Evolutionary conservation across 23 tunicate species (phyloP), one percentile per base, ranked within the genome.

Genomic region (Ascidia mentula): DNA sequence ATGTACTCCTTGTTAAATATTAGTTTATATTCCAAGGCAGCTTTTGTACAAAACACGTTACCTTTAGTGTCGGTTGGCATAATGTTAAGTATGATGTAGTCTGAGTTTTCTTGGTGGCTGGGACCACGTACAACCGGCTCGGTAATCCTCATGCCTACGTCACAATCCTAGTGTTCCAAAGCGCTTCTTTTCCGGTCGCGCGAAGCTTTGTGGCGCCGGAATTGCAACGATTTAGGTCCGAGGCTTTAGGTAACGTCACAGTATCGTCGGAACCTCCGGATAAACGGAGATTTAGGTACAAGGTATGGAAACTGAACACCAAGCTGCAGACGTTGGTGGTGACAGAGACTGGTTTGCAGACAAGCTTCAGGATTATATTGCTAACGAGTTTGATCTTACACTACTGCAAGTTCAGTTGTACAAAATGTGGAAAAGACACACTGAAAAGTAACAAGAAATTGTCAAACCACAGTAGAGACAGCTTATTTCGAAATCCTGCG

Each of bases 101-200:
- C 87, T 31, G 87, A 60, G 32, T 34, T 70, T 33, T 70, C 74
- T 20, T 61, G 34, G 81, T 65, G 33, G 75, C 37, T 15, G 26
- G 87, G 24, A 33, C 61, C 72, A 65, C 61, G 39, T 18, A 60
- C 34, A 28, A 73, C 38, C 32, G 87, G 36, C 22, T 76, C 71
- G 22, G 80, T 76, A 38, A 83, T 75, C 75, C 75, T 83, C 87
- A 83, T 83, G 28, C 74, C 38, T 32, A 70, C 74, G 38, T 34
- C 37, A 70, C 37, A 70, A 33, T 70, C 74, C 74, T 30, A 9
- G 65, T 5, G 65, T 53, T 53, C 65, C 65, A 53, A 53, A 53
- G 65, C 65, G 65, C 65, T 53, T 53, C 28, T 28, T n/a, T 53
- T 53, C 65, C 65, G 65, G 65, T 53, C 65, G 65, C 65, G 65